Evolutionary conservation across 2,797 vertebrate species (phyloP).

Genomic region (Etheostoma perlongum): DNA sequence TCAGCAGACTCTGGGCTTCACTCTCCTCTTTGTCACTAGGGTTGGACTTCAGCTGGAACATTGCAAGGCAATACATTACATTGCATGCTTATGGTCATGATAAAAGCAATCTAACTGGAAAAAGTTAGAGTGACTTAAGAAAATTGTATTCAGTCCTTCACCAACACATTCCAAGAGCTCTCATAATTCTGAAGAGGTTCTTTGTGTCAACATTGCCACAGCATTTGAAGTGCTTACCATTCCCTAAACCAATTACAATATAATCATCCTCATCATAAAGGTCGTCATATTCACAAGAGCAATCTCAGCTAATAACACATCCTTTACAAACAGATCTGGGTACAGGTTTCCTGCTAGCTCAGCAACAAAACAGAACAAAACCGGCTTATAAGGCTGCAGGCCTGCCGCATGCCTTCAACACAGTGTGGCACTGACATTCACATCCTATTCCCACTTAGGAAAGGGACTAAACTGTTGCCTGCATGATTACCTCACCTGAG

Average conservation of each 20-base stretch:
- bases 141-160: constrained; percentile 8
- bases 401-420: neutral
- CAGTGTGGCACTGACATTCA: constrained; percentile 20
- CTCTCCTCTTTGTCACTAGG: constrained; percentile 90
- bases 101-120: constrained; percentile 1
- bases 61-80: constrained; percentile 16
- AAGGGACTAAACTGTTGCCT: neutral
- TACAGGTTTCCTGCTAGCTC: constrained; percentile 63
- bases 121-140: neutral
- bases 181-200: constrained; percentile 14
- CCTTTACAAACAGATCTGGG: constrained; percentile 54
- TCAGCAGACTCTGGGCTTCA: constrained; percentile 91
- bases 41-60: constrained; percentile 91
- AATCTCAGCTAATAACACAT: constrained; percentile 60
- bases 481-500: constrained; percentile 23
- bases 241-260: constrained; percentile 55
- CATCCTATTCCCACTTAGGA: neutral
- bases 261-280: constrained; percentile 54
- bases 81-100: neutral
- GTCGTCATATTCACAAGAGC: constrained; percentile 59
- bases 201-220: constrained; percentile 22
- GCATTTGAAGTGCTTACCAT: constrained; percentile 27
- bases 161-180: neutral
- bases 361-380: constrained; percentile 32
- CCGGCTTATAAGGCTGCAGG: neutral